A percentile compares a stretch with the other conserved stretches of the same genome.
Evolutionary conservation across 2,113 vertebrate species (phyloP).

Genomic region (Nibea albiflora): DNA sequence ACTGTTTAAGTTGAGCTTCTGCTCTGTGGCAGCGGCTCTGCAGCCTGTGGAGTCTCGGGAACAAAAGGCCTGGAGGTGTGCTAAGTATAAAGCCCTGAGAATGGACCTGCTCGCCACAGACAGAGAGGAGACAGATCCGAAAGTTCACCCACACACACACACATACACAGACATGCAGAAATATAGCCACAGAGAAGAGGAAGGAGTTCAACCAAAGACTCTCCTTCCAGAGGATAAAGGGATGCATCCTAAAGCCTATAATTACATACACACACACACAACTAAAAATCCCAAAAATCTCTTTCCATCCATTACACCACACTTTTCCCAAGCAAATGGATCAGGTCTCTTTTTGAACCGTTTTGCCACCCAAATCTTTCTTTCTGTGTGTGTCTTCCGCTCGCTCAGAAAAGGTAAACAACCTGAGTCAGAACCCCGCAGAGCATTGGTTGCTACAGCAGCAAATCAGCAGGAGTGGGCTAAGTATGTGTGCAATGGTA

Average conservation of each 20-base stretch:
- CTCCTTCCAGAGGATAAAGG: slow-evolving; percentile 71
- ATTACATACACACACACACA: slow-evolving; percentile 72
- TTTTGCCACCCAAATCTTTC: slow-evolving; percentile 38
- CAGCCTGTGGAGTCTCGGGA: slow-evolving; percentile 35
- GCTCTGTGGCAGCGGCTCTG: slow-evolving; percentile 30
- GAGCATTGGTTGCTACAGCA: slow-evolving; percentile 50
- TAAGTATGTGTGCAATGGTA: slow-evolving; percentile 34
- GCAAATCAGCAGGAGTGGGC: slow-evolving; percentile 56
- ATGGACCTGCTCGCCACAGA: slow-evolving; percentile 70
- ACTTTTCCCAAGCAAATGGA: slow-evolving; percentile 67
- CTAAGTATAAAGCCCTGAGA: slow-evolving; percentile 48
- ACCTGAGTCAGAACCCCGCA: slow-evolving; percentile 30
- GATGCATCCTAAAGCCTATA: slow-evolving; percentile 72
- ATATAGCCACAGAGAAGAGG: slow-evolving; percentile 61
- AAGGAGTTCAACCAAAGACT: slow-evolving; percentile 68
- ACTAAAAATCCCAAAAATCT: slow-evolving; percentile 73
- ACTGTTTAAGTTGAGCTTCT: slow-evolving; percentile 13
- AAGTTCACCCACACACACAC: slow-evolving; percentile 35
- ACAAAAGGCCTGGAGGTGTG: slow-evolving; percentile 57
- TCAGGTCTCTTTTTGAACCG: slow-evolving; percentile 45
- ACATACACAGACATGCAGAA: slow-evolving; percentile 42
- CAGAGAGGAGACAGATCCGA: slow-evolving; percentile 60
- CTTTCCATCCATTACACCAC: slow-evolving; percentile 67
- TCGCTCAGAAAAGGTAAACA: slow-evolving; percentile 56
- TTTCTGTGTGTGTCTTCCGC: slow-evolving; percentile 39